Conservation (phyloP, 2,888 invertebrate species). For the Drosophila eohydei region DNA sequence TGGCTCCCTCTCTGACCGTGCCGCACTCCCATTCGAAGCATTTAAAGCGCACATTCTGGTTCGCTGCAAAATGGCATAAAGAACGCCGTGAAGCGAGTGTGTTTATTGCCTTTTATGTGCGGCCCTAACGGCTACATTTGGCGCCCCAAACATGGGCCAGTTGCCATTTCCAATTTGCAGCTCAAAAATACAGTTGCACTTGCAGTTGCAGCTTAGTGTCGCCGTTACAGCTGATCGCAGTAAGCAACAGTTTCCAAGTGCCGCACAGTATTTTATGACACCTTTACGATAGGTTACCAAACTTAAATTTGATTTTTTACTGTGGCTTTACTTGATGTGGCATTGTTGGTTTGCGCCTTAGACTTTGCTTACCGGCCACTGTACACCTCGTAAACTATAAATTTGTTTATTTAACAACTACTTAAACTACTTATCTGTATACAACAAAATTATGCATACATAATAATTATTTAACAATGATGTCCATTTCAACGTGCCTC, state of each 20-base stretch:
- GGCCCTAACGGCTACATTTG: slow-evolving; percentile 68
- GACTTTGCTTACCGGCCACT: not conserved
- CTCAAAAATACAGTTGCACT: slow-evolving; percentile 26
- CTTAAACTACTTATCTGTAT: not conserved
- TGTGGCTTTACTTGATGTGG: not conserved
- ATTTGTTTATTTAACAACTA: not conserved
- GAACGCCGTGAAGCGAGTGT: slow-evolving; percentile 53
- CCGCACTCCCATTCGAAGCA: slow-evolving; percentile 31
- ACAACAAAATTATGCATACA: not conserved
- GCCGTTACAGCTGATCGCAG: slow-evolving; percentile 29
- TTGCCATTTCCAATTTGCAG: slow-evolving; percentile 28
- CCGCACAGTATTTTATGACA: not conserved
- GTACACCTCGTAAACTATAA: not conserved
- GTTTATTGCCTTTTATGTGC: slow-evolving; percentile 77
- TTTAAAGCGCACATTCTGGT: slow-evolving; percentile 61
- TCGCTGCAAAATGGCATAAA: slow-evolving; percentile 65
- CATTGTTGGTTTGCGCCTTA: not conserved
- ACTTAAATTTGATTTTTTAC: not conserved
- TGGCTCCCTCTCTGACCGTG: not conserved
- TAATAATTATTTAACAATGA: not conserved
- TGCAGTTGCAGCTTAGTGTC: slow-evolving; percentile 4
- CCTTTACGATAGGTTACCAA: not conserved
- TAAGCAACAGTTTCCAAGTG: slow-evolving; percentile 40
- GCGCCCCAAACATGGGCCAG: slow-evolving; percentile 12
- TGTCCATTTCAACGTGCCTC: not conserved